phyloP scores from a whole-genome alignment of 2,113 vertebrate genomes.

The Notechis scutatus region DNA sequence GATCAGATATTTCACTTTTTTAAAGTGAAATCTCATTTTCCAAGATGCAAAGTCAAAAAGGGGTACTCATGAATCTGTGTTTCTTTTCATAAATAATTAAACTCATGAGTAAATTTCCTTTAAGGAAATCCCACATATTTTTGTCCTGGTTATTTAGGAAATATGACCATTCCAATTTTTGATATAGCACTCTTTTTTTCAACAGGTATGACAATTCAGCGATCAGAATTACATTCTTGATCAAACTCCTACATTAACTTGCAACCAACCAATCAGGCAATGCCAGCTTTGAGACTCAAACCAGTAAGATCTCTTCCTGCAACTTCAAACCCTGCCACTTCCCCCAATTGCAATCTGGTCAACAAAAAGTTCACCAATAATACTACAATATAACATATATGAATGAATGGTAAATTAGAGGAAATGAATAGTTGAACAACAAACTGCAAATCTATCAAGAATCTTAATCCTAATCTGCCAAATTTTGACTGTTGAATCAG shows the following conservation, averaged over 20 bases:
- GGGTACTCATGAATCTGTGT: conserved; percentile 14
- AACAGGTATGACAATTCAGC: conserved; percentile 69
- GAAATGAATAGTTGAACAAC: conserved; percentile 23
- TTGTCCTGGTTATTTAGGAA: conserved; percentile 49
- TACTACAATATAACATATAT: conserved; percentile 40
- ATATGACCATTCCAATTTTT: conserved; percentile 62
- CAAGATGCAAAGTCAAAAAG: conserved; percentile 15
- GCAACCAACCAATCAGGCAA: conserved; percentile 66
- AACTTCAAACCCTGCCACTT: conserved; percentile 46
- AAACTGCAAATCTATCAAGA: conserved; percentile 33
- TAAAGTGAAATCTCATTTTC: conserved; percentile 26
- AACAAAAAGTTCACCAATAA: conserved; percentile 35
- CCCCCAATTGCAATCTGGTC: conserved; percentile 50
- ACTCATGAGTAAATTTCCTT: neutral
- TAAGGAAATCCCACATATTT: conserved; percentile 35
- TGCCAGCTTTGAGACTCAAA: conserved; percentile 70
- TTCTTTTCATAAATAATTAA: conserved; percentile 2
- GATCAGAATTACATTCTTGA: conserved; percentile 71
- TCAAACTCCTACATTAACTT: conserved; percentile 70
- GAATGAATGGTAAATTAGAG: conserved; percentile 17
- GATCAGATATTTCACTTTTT: neutral
- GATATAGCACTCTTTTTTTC: conserved; percentile 67
- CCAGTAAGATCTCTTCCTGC: conserved; percentile 70
- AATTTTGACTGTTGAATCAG: conserved; percentile 45
- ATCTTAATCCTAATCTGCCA: conserved; percentile 32